Conservation (phyloP, 2,888 invertebrate species). For the Cataglyphis cursor region DNA sequence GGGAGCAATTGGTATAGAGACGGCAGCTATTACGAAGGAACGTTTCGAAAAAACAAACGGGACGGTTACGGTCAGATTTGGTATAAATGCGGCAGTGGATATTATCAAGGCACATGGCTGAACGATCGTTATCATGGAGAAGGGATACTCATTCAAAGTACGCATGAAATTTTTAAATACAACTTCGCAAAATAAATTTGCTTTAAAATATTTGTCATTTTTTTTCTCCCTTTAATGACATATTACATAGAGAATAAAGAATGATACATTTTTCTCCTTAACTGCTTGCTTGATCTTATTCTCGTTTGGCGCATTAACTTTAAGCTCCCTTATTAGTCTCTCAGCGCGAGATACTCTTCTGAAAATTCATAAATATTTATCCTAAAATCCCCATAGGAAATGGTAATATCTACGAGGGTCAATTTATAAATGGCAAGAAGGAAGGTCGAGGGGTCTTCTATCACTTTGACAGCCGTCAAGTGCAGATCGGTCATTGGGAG, state of each 20-base stretch:
- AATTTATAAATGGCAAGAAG: slow-evolving; percentile 88
- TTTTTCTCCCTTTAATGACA: slow-evolving; percentile 5
- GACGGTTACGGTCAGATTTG: slow-evolving; percentile 90
- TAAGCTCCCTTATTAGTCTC: background rate
- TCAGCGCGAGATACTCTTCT: background rate
- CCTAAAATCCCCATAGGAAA: slow-evolving; percentile 85
- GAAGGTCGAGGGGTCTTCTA: slow-evolving; percentile 90
- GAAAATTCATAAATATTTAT: slow-evolving; percentile 15
- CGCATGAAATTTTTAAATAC: background rate
- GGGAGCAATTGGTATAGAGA: slow-evolving; percentile 89
- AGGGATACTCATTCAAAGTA: slow-evolving; percentile 88
- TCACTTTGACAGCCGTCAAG: slow-evolving; percentile 89
- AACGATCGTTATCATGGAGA: slow-evolving; percentile 87
- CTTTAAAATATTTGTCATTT: slow-evolving; percentile 10
- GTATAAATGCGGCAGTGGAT: slow-evolving; percentile 88
- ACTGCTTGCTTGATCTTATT: background rate
- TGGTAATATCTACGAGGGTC: slow-evolving; percentile 90
- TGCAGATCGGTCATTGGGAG: slow-evolving; percentile 90
- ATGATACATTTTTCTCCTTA: slow-evolving; percentile 3
- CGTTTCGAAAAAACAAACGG: slow-evolving; percentile 87
- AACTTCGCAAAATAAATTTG: slow-evolving; percentile 13
- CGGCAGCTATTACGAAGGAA: slow-evolving; percentile 89
- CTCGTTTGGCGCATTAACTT: background rate
- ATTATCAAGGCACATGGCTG: slow-evolving; percentile 90
- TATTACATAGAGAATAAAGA: slow-evolving; percentile 29